Conservation (phyloP, 2,888 invertebrate species). For the Disparrhopalites patrizii region DNA sequence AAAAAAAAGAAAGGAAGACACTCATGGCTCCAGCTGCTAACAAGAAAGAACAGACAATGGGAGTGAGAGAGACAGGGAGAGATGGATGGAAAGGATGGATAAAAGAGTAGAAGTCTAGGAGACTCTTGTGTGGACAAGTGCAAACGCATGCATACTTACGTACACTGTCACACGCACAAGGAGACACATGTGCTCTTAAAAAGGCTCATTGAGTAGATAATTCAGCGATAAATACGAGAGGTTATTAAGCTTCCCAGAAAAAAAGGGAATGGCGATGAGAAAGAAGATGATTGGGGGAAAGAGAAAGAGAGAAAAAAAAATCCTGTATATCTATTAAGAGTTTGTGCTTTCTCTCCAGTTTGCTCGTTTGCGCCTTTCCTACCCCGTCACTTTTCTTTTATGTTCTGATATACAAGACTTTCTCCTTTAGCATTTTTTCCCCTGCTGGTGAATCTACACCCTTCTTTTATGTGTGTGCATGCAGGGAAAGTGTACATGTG, state of each 20-base stretch:
- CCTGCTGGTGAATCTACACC: no score
- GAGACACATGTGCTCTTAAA: neutral
- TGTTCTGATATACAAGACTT: no score
- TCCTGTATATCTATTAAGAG: neutral
- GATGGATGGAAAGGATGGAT: neutral
- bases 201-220: slow-evolving; percentile 13
- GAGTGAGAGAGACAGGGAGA: no score
- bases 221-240: slow-evolving; percentile 22
- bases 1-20: no score
- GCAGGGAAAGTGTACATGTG: no score
- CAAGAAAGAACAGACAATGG: no score
- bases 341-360: neutral
- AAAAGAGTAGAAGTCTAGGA: no score
- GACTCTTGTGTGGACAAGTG: neutral
- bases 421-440: no score
- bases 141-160: neutral
- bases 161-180: neutral
- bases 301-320: neutral
- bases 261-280: slow-evolving; percentile 5
- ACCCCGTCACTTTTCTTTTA: no score
- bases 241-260: slow-evolving; percentile 17
- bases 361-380: no score
- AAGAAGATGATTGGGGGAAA: neutral
- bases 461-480: no score
- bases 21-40: no score